phyloP scores from a whole-genome alignment of 2,797 vertebrate species.

The Gambusia yucatana region DNA sequence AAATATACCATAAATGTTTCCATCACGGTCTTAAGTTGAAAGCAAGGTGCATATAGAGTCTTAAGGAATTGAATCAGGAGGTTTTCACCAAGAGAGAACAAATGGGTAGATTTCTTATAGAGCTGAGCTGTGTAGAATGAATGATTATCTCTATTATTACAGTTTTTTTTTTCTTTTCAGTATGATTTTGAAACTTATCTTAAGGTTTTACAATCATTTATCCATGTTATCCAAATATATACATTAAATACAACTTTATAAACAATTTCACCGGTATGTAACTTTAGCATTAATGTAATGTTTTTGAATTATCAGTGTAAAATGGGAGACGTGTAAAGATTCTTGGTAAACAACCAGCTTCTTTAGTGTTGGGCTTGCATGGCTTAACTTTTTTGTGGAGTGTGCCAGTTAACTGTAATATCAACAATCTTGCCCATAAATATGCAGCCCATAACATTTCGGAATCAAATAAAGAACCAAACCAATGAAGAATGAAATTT shows the following conservation, averaged over 20 bases:
- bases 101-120: constrained; percentile 54
- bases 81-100: constrained; percentile 35
- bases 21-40: constrained; percentile 71
- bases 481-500: neutral
- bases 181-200: constrained; percentile 72
- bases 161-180: constrained; percentile 55
- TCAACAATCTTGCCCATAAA: neutral
- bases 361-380: neutral
- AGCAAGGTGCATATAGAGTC: constrained; percentile 76
- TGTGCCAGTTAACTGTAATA: neutral
- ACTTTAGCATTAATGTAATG: constrained; percentile 84
- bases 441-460: neutral
- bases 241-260: constrained; percentile 68
- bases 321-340: constrained; percentile 45
- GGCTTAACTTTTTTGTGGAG: neutral
- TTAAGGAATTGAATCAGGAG: constrained; percentile 39
- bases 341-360: neutral
- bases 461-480: neutral
- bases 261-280: constrained; percentile 68
- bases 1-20: constrained; percentile 76
- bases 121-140: constrained; percentile 78
- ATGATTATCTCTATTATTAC: constrained; percentile 60
- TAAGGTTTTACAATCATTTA: constrained; percentile 64
- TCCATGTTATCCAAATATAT: constrained; percentile 55
- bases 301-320: constrained; percentile 68